Evolutionary conservation across 2,113 vertebrate species (phyloP).

Genomic region (Gadus chalcogrammus): DNA sequence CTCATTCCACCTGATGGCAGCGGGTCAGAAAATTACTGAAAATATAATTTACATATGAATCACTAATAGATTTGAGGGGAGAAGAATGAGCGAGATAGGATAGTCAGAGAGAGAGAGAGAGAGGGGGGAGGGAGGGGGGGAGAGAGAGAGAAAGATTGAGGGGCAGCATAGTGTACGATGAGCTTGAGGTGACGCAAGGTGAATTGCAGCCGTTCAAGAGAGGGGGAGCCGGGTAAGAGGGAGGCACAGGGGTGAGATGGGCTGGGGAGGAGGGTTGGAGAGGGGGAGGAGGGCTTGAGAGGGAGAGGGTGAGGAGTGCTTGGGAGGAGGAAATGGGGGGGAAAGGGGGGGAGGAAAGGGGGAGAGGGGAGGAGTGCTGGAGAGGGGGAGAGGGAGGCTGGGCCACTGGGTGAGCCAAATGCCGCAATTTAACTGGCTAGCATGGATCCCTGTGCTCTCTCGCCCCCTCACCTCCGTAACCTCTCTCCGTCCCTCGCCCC

Average conservation of each 20-base stretch:
- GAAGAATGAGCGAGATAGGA: too few species aligned
- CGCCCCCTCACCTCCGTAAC: background rate
- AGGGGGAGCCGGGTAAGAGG: background rate
- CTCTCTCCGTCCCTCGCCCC: background rate
- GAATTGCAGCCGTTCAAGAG: conserved; percentile 42
- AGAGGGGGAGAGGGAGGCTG: conserved; percentile 35
- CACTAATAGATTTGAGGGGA: conserved; percentile 15
- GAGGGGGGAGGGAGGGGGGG: background rate
- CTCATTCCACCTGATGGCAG: conserved; percentile 38
- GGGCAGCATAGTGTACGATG: conserved; percentile 47
- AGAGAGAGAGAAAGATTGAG: conserved; percentile 49
- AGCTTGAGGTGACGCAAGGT: conserved; percentile 60
- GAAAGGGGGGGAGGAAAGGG: too few species aligned
- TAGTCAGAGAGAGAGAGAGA: background rate
- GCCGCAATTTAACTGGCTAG: conserved; percentile 56
- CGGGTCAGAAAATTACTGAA: conserved; percentile 47
- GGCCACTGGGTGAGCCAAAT: too few species aligned
- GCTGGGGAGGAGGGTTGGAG: too few species aligned
- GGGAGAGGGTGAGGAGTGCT: too few species aligned
- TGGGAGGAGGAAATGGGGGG: too few species aligned
- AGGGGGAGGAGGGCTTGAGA: too few species aligned
- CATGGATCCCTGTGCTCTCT: conserved; percentile 29
- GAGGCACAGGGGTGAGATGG: too few species aligned
- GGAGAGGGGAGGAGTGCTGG: too few species aligned
- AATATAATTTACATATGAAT: conserved; percentile 52